Evolutionary conservation across 2,113 vertebrate species (phyloP).

Genomic region (Onychostoma macrolepis): DNA sequence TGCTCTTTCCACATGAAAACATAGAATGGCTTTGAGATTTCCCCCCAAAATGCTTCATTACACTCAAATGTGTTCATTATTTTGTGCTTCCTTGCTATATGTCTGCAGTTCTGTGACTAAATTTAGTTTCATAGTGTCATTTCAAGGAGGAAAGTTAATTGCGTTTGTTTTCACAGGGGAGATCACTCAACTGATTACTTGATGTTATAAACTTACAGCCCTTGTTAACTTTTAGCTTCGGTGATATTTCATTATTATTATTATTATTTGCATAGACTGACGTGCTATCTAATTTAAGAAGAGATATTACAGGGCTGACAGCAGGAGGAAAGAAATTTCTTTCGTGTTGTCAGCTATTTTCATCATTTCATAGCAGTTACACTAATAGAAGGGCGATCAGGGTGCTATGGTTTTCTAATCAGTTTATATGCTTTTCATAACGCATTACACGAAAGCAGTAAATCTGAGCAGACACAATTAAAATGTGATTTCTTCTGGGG

Average conservation of each 20-base stretch:
- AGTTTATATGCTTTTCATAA: conserved; percentile 62
- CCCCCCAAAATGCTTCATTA: conserved; percentile 35
- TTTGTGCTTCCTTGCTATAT: background rate
- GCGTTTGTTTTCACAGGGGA: conserved; percentile 22
- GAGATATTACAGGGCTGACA: conserved; percentile 47
- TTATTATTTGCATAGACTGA: conserved; percentile 31
- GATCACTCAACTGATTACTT: conserved; percentile 15
- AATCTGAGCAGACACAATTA: conserved; percentile 61
- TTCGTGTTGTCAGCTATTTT: conserved; percentile 50
- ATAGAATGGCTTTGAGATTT: conserved; percentile 38
- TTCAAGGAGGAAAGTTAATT: conserved; percentile 35
- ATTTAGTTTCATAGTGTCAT: background rate
- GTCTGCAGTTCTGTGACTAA: conserved; percentile 1
- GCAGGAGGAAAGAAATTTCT: conserved; percentile 30
- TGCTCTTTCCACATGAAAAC: conserved; percentile 14
- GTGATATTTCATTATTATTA: conserved; percentile 15
- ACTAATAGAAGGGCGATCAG: conserved; percentile 33
- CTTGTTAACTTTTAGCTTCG: conserved; percentile 11
- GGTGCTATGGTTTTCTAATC: conserved; percentile 51
- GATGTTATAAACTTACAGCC: background rate
- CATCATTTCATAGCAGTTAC: conserved; percentile 39
- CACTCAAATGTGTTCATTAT: conserved; percentile 28
- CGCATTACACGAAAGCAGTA: conserved; percentile 50
- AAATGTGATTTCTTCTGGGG: conserved; percentile 52
- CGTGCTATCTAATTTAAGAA: conserved; percentile 44